phyloP scores from a whole-genome alignment of 2,888 invertebrate species.

The Monochamus alternatus region DNA sequence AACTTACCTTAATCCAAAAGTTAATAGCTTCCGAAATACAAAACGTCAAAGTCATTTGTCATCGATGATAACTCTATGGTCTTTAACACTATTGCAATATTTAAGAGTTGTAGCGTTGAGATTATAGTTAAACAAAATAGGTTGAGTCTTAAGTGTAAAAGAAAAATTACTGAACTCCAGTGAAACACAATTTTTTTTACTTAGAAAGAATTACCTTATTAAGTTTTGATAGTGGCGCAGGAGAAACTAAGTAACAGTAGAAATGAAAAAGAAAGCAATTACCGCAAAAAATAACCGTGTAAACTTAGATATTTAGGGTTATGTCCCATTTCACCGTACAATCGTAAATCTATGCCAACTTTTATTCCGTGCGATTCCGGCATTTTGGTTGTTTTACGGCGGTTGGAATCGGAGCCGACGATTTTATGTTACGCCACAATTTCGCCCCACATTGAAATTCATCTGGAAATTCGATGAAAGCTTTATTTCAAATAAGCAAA shows the following conservation, averaged over 20 bases:
- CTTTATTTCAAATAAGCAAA: neutral
- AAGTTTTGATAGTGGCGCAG: too few species aligned
- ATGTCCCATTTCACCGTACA: conserved; percentile 56
- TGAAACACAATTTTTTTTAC: too few species aligned
- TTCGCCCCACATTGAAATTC: conserved; percentile 13
- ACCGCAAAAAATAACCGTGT: conserved; percentile 43
- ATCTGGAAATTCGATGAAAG: conserved; percentile 14
- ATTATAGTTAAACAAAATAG: too few species aligned
- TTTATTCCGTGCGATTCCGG: conserved; percentile 33
- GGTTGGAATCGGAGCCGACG: conserved; percentile 12
- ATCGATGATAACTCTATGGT: too few species aligned
- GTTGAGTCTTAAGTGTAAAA: too few species aligned
- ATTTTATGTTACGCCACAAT: conserved; percentile 19
- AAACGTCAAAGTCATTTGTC: too few species aligned
- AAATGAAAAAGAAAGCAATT: conserved; percentile 45
- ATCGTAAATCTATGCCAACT: conserved; percentile 50
- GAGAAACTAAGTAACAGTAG: neutral
- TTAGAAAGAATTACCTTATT: too few species aligned
- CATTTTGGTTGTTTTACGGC: conserved; percentile 31
- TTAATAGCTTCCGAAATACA: too few species aligned
- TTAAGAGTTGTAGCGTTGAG: too few species aligned
- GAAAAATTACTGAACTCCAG: too few species aligned
- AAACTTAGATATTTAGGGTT: conserved; percentile 49
- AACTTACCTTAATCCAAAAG: too few species aligned
- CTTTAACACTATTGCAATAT: too few species aligned